Base-by-base conservation (phyloP, 2,888 invertebrate genomes). In the Mayetiola destructor region DNA sequence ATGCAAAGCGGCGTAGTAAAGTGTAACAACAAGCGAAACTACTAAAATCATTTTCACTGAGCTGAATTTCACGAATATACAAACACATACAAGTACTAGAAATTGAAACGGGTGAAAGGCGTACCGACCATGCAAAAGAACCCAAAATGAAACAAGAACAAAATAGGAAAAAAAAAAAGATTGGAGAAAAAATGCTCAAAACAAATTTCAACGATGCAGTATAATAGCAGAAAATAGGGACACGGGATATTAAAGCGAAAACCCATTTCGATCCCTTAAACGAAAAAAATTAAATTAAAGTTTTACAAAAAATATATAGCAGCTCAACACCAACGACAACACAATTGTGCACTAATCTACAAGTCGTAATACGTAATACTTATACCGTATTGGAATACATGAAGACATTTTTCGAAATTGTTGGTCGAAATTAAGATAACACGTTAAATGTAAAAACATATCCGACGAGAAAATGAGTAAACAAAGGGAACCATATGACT, bases 181-280 rank as follows among this genome's bases (percentile, higher is more conserved):
- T n/a, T 5, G 14, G 16, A 23, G 23, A 14, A 42, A 2, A 4
- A 2, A 23, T 14, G 12, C 23, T 14, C 18, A n/a, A 12, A 18
- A 39, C 39, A 39, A 4, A 39, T 32, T 32, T 10, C 6, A 18
- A 39, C 16, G 5, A 21, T 21, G 21, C 12, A 40, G 8, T 3
- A 18, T 23, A 40, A 21, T 2, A n/a, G 21, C 20, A 36, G n/a
- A 5, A 12, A 36, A 3, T 2, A 39, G 8, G 16, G 20, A 39
- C 16, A 39, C 16, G 18, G 20, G 5, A 48, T 48, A 27, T 27
- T 27, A 27, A n/a, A 48, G 16, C 48, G 48, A 48, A 48, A 48
- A 48, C 48, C 48, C 48, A 48, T 48, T 48, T 48, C 48, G 27
- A 48, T 48, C 48, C 48, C 48, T 48, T 48, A 48, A 48, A 48